phyloP scores from a whole-genome alignment of 2,888 invertebrate species.

The Pteria penguin region DNA sequence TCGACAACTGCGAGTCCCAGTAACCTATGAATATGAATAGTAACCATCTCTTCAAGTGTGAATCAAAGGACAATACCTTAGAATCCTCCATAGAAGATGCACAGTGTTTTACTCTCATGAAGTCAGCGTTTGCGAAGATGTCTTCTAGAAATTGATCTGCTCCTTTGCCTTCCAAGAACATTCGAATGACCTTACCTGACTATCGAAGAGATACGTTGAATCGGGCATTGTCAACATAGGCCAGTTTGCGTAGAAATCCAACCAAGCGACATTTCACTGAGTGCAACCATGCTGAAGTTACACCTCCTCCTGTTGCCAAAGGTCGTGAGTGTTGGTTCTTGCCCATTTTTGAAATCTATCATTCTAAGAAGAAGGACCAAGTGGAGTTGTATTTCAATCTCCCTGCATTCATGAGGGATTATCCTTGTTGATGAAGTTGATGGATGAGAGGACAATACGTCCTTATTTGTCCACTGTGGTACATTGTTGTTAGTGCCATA shows the following conservation, averaged over 20 bases:
- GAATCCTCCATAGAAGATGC: slow-evolving; percentile 13
- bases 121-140: slow-evolving; percentile 10
- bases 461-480: no score
- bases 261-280: slow-evolving; percentile 26
- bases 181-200: slow-evolving; percentile 26
- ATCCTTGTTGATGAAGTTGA: no score
- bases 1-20: background rate
- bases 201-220: slow-evolving; percentile 22
- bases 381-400: no score
- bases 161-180: slow-evolving; percentile 27
- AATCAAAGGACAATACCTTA: background rate
- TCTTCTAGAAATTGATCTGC: slow-evolving; percentile 26
- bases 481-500: no score
- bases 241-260: slow-evolving; percentile 21
- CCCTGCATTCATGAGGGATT: no score
- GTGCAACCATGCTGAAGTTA: no score
- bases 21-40: slow-evolving; percentile 13
- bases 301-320: no score
- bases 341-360: slow-evolving; percentile 21
- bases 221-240: slow-evolving; percentile 7
- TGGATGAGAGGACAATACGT: slow-evolving; percentile 36
- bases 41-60: background rate
- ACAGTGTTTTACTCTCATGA: slow-evolving; percentile 7
- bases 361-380: slow-evolving; percentile 32
- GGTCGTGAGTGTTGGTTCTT: background rate